Evolutionary conservation across 2,888 invertebrate species (phyloP), one percentile per base, ranked within the genome.

Genomic region (Hypercompe scribonia): DNA sequence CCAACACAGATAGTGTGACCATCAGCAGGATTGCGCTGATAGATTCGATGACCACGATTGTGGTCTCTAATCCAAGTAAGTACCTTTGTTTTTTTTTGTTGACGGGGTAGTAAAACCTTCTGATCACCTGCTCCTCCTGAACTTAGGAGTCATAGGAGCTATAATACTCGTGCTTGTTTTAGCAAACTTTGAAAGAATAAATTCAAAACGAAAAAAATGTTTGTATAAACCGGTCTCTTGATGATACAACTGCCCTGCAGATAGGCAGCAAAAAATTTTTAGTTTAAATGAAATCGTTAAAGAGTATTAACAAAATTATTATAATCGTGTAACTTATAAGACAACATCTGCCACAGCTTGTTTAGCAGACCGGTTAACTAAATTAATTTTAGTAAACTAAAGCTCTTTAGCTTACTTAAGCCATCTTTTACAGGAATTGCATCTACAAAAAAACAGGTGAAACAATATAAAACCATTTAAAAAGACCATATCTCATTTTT

Each of bases 11-110:
- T 94, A 93, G 68, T 97, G 97, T 90, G 96, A 97, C 86, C 91
- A 93, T 67, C 81, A 86, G 72, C 80, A 75, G 71, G 93, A 97
- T 88, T 97, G 97, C 91, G 83, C 87, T 70, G 97, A 97, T 87
- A 95, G 94, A 80, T 97, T 97, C 76, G 97, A 97, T 87, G 97
- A 97, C 92, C 82, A 81, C 74, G 90, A 96, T 73, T 97, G 97
- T 91, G 96, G 90, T 70, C 28, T 24, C 5, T 39, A 33, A 31
- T 46, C 31, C 15, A 21, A 68, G 0, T n/a, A n/a, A n/a, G n/a
- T 15, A 66, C n/a, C 3, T 67, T 8, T 15, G 15, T 46, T 46
- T 46, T n/a, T 46, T 15, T n/a, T n/a, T 46, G 46, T 46, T 46
- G 46, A 46, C 0, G 21, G 46, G 21, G 4, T 5, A 21, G 21